Conservation (phyloP, 1,140 invertebrate species). For the Platorchestia sp. region DNA sequence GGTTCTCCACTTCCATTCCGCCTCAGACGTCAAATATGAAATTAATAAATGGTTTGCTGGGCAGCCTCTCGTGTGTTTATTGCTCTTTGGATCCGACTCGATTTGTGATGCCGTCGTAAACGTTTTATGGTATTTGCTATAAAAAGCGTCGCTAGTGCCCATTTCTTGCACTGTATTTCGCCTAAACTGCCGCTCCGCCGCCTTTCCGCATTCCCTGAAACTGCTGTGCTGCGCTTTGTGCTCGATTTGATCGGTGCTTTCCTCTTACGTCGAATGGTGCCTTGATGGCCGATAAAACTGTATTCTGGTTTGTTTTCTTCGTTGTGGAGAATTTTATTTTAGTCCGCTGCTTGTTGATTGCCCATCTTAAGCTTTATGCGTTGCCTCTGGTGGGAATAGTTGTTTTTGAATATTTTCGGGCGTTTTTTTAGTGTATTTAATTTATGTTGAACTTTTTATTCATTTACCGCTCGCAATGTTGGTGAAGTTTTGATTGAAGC, state of each 20-base stretch:
- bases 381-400: background rate
- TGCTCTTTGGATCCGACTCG: background rate
- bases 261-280: background rate
- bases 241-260: constrained; percentile 25
- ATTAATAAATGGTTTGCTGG: background rate
- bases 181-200: background rate
- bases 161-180: background rate
- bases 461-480: background rate
- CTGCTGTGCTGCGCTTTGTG: background rate
- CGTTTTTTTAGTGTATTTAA: background rate
- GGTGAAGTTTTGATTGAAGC: background rate
- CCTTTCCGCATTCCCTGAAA: background rate
- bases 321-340: background rate
- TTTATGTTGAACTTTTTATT: background rate
- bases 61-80: background rate
- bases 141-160: background rate
- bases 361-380: background rate
- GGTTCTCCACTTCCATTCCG: background rate
- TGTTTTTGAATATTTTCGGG: background rate
- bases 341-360: background rate
- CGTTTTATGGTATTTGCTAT: background rate
- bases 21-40: background rate
- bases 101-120: background rate
- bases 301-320: background rate
- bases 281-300: background rate